phyloP scores from a whole-genome alignment of 2,113 vertebrate species.

The Cromileptes altivelis region DNA sequence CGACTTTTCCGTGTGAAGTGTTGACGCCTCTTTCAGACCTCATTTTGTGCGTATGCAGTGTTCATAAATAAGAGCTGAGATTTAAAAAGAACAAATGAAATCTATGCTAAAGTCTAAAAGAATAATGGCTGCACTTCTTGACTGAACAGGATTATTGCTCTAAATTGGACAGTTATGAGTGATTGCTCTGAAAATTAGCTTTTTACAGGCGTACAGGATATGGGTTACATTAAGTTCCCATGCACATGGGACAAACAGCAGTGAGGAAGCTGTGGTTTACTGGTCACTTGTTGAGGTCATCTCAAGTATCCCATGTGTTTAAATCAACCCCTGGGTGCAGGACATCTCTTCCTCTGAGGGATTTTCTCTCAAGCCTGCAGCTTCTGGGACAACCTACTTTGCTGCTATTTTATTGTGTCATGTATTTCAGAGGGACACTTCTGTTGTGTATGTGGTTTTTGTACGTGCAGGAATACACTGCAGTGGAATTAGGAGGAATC shows the following conservation, averaged over 20 bases:
- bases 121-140: neutral
- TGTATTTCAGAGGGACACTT: neutral
- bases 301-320: neutral
- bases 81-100: neutral
- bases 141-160: neutral
- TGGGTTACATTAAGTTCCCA: slow-evolving; percentile 8
- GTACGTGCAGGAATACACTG: neutral
- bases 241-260: neutral
- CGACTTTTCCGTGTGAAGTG: too few species aligned
- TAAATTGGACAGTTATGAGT: neutral
- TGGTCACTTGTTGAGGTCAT: neutral
- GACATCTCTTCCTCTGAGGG: neutral
- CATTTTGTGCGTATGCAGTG: too few species aligned
- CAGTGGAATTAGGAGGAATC: neutral
- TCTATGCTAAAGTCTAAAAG: neutral
- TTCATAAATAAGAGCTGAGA: too few species aligned
- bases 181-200: too few species aligned
- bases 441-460: neutral
- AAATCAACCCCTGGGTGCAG: neutral
- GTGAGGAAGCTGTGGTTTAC: slow-evolving; percentile 7
- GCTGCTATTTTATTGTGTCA: neutral
- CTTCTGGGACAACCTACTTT: neutral
- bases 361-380: neutral
- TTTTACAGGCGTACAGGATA: neutral
- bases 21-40: too few species aligned